These are phyloP conservation scores for Tanypteryx hageni DNA, from an alignment of 2,888 invertebrate species.

Conservation along the genomic window DNA sequence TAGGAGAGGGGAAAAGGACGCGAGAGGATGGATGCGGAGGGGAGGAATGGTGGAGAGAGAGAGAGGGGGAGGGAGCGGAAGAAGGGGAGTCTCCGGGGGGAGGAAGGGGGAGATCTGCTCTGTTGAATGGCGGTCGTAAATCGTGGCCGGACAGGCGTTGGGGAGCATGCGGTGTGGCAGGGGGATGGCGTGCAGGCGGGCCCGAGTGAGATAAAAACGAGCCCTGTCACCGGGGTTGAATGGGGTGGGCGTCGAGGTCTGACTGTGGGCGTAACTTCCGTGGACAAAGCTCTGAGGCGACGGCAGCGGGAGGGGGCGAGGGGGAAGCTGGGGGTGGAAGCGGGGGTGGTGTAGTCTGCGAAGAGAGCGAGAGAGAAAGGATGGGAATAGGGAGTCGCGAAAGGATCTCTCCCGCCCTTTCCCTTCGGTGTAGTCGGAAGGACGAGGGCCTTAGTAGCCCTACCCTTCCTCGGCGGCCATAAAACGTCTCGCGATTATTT, in stretches of 20 bases:
- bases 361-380: slow-evolving; percentile 7
- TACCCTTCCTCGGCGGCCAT: not conserved
- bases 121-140: slow-evolving; percentile 62
- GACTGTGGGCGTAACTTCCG: slow-evolving; percentile 54
- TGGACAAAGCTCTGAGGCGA: slow-evolving; percentile 60
- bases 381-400: slow-evolving; percentile 4
- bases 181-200: slow-evolving; percentile 45
- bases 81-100: not conserved
- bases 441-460: not conserved
- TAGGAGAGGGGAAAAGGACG: not conserved
- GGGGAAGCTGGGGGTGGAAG: not conserved
- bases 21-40: not conserved
- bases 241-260: slow-evolving; percentile 48
- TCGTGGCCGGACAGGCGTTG: slow-evolving; percentile 62
- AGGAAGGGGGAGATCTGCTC: slow-evolving; percentile 46
- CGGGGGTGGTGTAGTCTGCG: not conserved
- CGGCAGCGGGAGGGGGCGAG: not conserved
- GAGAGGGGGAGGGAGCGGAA: not conserved
- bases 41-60: not conserved
- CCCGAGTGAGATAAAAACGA: slow-evolving; percentile 56
- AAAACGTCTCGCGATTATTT: not conserved
- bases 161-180: slow-evolving; percentile 53
- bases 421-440: not conserved
- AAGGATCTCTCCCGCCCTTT: not conserved
- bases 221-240: slow-evolving; percentile 56